These are phyloP conservation scores for Leucopternis melanops DNA, from an alignment of 2,113 vertebrate species.

Conservation along the genomic window DNA sequence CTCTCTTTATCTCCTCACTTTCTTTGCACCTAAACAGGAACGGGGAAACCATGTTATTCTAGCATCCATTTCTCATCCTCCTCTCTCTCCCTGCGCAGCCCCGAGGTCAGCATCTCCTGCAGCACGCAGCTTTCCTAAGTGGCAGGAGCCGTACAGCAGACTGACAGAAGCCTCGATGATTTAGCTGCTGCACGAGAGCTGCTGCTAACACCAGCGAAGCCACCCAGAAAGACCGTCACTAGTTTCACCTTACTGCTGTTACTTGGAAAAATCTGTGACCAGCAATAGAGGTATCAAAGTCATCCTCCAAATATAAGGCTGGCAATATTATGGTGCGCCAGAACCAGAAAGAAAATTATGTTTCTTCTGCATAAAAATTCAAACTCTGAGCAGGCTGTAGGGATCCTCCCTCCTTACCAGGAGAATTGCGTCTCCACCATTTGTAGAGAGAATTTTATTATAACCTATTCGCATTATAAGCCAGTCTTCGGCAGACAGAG, in stretches of 20 bases:
- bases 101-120: neutral
- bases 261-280: neutral
- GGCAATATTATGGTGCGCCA: accelerated
- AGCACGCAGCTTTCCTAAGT: neutral
- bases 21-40: neutral
- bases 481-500: neutral
- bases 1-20: neutral
- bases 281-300: neutral
- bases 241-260: neutral
- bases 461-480: neutral
- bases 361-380: neutral
- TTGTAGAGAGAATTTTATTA: neutral
- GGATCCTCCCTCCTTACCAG: neutral
- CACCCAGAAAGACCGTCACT: neutral
- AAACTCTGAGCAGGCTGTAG: neutral
- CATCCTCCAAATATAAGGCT: neutral
- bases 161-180: neutral
- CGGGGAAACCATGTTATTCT: neutral
- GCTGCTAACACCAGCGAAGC: neutral
- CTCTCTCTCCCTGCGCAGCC: neutral
- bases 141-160: neutral
- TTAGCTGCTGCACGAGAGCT: neutral
- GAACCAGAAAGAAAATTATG: neutral
- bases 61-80: neutral
- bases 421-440: neutral